phyloP scores from a whole-genome alignment of 2,797 vertebrate genomes.

The Amblyopsis hoosieri region DNA sequence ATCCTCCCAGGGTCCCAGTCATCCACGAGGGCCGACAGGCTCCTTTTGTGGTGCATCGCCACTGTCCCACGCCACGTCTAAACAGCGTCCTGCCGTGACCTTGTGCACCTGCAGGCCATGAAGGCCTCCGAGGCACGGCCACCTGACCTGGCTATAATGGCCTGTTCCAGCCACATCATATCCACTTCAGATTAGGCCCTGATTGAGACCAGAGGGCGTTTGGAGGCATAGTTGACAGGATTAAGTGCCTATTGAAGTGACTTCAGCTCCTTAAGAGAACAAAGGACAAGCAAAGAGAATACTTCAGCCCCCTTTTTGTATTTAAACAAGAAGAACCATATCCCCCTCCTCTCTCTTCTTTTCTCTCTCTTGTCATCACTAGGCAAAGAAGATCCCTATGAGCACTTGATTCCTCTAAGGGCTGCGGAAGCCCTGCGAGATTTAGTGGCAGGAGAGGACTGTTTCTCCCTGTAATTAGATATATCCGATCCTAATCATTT shows the following conservation, averaged over 20 bases:
- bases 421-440: conserved; percentile 75
- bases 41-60: conserved; percentile 72
- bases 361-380: conserved; percentile 32
- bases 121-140: conserved; percentile 87
- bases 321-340: conserved; percentile 67
- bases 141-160: conserved; percentile 94
- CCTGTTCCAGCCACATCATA: conserved; percentile 87
- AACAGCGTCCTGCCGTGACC: conserved; percentile 81
- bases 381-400: conserved; percentile 78
- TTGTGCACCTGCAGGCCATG: conserved; percentile 80
- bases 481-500: conserved; percentile 86
- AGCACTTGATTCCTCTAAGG: conserved; percentile 85
- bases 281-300: conserved; percentile 85
- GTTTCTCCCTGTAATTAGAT: conserved; percentile 86
- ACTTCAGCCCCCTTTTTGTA: conserved; percentile 70
- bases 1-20: conserved; percentile 52
- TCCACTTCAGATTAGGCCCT: conserved; percentile 87
- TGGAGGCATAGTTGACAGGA: conserved; percentile 95
- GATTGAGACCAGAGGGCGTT: conserved; percentile 92
- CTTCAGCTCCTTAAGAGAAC: conserved; percentile 92
- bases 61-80: conserved; percentile 72
- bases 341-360: conserved; percentile 68
- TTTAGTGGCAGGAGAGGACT: conserved; percentile 76
- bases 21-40: conserved; percentile 66
- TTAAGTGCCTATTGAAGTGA: conserved; percentile 98